Base-by-base conservation (phyloP, 2,888 invertebrate species). In the Latrodectus hesperus region DNA sequence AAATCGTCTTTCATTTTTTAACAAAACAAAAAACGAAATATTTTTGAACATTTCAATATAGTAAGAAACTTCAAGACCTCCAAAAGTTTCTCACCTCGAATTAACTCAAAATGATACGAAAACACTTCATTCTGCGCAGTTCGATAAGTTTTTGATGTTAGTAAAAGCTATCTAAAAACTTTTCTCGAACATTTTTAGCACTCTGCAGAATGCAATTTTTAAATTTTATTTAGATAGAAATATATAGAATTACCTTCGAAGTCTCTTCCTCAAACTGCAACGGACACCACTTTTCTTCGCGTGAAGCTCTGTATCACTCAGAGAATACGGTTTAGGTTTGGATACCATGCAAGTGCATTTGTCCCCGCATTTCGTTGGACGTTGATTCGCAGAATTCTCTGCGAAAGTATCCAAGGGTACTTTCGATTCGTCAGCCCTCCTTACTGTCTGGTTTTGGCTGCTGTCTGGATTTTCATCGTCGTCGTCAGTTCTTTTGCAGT, bases 261-360 rank as follows among this genome's bases (percentile, higher is more conserved):
- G 67, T 1, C 86, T 76, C 16, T 77, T 86, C 67, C 86, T 51
- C 12, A 86, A 77, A 16, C 80, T 53, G n/a, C 86, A 86, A 53
- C 86, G 75, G 9, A 76, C 81, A 38, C 76, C 77, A 60, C 64
- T 64, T 60, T 86, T 86, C 71, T 71, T 71, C 6, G 79, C 49
- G 68, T 85, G 84, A 55, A 85, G 9, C 53, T 85, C 84, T 9
- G 84, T 85, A 17, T 85, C 84, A 70, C 84, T 85, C 8, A 85
- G 74, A 10, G 84, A 85, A 38, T 77, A 16, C 17, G 74, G 51
- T 78, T 84, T 84, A 38, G 84, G 38, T 17, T 70, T 85, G 5
- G 73, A 70, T 11, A 70, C 14, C 10, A n/a, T n/a, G 38, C 49
- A 55, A 14, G 51, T 11, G 17, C 77, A 68, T 73, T 67, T 72